Evolutionary conservation across 2,888 invertebrate genomes (phyloP), one percentile per base, ranked within the genome.

Genomic region (Cataglyphis rosenhaueri): DNA sequence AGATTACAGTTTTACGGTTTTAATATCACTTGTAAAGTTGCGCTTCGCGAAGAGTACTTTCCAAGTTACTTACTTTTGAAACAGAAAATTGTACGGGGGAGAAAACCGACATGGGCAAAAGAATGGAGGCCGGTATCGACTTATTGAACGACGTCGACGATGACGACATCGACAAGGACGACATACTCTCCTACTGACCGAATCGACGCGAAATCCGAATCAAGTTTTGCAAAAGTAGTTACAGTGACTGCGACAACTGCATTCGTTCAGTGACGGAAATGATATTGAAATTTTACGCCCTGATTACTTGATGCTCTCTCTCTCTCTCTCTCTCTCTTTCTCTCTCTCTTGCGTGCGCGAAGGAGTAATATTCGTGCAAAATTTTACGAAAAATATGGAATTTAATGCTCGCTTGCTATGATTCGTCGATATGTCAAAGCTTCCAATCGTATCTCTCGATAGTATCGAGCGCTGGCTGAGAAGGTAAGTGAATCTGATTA

Each of bases 401-500:
- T 68, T 41, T 44, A 44, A 44, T 29, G 21, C 41, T 59, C 57
- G 59, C 21, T 41, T 32, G 70, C 41, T 29, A 44, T 12, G 70
- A 68, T 44, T 70, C 44, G 35, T 44, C 68, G 29, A 29, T n/a
- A 29, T 41, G 18, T 57, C 59, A 18, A 57, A 70, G 25, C 44
- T 59, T 68, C 29, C 21, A 15, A 66, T 66, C 57, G 44, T 68
- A 59, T 78, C 44, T 59, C 32, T 32, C 59, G 44, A 59, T 44
- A 68, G 32, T 78, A 41, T 68, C 32, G 66, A 66, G 15, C 41
- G 55, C 12, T 18, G 41, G 12, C 32, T 38, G 32, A 29, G 32
- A 21, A 78, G 70, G 70, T 78, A 70, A 78, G 78, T 78, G 12
- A 44, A 68, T 25, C 21, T 59, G 18, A 78, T 70, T 68, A 59